phyloP scores from a whole-genome alignment of 1,140 invertebrate genomes.

The Scaptodrosophila lebanonensis region DNA sequence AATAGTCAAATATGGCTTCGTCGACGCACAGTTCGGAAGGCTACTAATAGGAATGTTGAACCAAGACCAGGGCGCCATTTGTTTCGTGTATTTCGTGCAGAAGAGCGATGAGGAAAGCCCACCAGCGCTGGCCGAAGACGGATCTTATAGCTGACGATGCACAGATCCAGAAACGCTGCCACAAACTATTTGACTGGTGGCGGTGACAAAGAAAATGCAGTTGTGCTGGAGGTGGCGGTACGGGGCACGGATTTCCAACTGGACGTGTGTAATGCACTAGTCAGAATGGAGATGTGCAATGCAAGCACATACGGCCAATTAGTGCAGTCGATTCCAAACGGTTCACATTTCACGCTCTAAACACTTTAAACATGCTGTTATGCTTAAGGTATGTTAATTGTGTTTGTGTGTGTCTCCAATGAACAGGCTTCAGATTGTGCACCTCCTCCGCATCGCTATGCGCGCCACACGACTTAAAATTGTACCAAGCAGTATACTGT shows the following conservation, averaged over 20 bases:
- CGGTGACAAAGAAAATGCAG: conserved; percentile 16
- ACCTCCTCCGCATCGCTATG: conserved; percentile 16
- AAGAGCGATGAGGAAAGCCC: conserved; percentile 18
- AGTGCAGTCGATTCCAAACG: conserved; percentile 78
- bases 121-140: conserved; percentile 43
- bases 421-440: conserved; percentile 64
- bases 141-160: no score
- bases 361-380: conserved; percentile 34
- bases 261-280: conserved; percentile 49
- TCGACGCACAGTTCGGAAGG: conserved; percentile 36
- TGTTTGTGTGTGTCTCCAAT: conserved; percentile 34
- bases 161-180: no score
- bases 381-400: conserved; percentile 11
- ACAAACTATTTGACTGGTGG: no score
- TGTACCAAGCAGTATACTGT: conserved; percentile 46
- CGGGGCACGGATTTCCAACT: conserved; percentile 50
- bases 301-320: conserved; percentile 72
- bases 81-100: conserved; percentile 40
- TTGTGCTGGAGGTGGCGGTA: conserved; percentile 22
- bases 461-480: conserved; percentile 60
- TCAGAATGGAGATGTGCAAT: conserved; percentile 29
- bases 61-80: conserved; percentile 31
- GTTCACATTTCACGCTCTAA: conserved; percentile 79
- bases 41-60: conserved; percentile 38
- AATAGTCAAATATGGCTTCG: conserved; percentile 22